Base-by-base conservation (phyloP, 2,888 invertebrate species). In the Acanthoscelides obtectus region DNA sequence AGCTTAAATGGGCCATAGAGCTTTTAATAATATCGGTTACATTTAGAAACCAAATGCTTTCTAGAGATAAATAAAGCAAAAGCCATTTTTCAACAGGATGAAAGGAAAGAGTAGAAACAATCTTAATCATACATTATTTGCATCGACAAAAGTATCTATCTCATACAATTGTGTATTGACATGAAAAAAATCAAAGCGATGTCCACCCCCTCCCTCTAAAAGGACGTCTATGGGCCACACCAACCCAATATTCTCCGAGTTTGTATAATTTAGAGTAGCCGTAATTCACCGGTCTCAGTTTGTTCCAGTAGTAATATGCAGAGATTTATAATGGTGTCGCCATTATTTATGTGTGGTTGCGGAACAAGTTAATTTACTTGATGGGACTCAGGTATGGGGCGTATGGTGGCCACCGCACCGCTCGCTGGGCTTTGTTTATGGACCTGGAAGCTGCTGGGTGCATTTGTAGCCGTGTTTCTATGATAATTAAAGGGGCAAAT, bases 311-410 rank as follows among this genome's bases (percentile, higher is more conserved):
- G 77, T 77, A 74, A 74, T 72, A 74, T 74, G 22, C 45, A 45
- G 69, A 73, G 75, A 77, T 76, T 77, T 77, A 76, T 76, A 69
- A 66, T 63, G 67, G 72, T 66, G 72, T 71, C 66, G 22, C 67
- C 27, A 72, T 73, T 75, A 75, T 77, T 75, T 77, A 75, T 73
- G 69, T 69, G 68, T 73, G 73, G 71, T 73, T 72, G 70, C 71
- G 72, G 73, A 71, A 76, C 74, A 73, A 69, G 74, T 74, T 76
- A 75, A 76, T 76, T 76, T 72, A 75, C 73, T 69, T 75, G 73
- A 8, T 72, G 45, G 45, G 12, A 17, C 45, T 12, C 45, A 17
- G 45, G 45, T 45, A 45, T 45, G 45, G 45, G 45, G 45, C 45
- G 45, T 45, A 45, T 45, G 45, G 45, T 45, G 45, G 45, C 25